A percentile compares a stretch with the other conserved stretches of the same genome.
phyloP scores from a whole-genome alignment of 2,888 invertebrate species.

The Ashinkailepas kermadecensis region DNA sequence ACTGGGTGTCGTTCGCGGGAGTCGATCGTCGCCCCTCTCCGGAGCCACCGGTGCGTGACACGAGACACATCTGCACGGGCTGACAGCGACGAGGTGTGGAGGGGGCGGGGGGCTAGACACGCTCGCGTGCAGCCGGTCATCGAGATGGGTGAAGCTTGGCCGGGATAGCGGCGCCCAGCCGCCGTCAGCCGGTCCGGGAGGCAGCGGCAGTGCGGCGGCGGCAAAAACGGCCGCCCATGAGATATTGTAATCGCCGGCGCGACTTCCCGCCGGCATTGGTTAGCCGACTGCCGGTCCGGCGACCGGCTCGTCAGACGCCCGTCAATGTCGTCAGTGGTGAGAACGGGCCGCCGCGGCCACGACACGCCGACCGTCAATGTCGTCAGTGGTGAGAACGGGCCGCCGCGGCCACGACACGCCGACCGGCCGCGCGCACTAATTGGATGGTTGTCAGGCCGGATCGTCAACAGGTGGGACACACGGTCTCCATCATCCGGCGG shows the following conservation, averaged over 20 bases:
- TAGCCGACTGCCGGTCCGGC: background rate
- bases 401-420: background rate
- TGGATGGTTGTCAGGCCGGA: background rate
- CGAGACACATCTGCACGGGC: too few species aligned
- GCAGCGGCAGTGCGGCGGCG: too few species aligned
- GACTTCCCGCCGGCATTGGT: background rate
- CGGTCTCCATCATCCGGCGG: too few species aligned
- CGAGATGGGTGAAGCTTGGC: background rate
- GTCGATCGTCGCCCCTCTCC: too few species aligned
- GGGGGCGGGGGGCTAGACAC: too few species aligned
- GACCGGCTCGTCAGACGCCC: too few species aligned
- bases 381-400: conserved; percentile 1
- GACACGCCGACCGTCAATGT: background rate
- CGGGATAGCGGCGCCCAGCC: background rate
- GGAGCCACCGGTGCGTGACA: too few species aligned
- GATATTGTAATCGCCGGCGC: conserved; percentile 9
- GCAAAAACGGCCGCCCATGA: background rate
- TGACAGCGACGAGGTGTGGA: too few species aligned
- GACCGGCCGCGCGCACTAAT: background rate
- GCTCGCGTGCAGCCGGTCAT: background rate
- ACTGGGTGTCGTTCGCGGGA: too few species aligned
- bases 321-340: background rate
- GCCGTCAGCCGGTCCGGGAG: too few species aligned
- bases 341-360: background rate
- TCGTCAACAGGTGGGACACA: too few species aligned